phyloP scores from a whole-genome alignment of 2,888 invertebrate species.

The Ophonus ardosiacus region DNA sequence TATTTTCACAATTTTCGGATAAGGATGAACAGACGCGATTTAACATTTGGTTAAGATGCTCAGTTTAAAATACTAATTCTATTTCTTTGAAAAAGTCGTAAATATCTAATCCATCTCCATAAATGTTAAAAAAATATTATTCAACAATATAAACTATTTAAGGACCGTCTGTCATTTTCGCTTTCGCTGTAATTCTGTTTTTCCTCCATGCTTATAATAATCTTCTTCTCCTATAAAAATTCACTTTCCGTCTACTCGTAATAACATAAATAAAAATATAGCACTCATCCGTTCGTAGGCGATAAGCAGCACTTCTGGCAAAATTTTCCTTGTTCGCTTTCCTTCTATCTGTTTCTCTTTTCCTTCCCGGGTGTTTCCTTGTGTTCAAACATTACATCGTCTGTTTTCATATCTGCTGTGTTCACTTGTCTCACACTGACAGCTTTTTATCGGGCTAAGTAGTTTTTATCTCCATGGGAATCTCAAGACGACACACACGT shows the following conservation, averaged over 20 bases:
- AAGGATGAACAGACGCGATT: too few species aligned
- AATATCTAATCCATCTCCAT: too few species aligned
- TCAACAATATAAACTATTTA: too few species aligned
- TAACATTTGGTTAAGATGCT: too few species aligned
- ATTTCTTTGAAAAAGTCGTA: too few species aligned
- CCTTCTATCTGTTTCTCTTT: constrained; percentile 23
- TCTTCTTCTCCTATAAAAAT: background rate
- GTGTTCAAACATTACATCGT: constrained; percentile 53
- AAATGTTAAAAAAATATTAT: too few species aligned
- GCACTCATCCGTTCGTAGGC: background rate
- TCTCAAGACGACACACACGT: constrained; percentile 46
- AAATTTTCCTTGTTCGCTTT: constrained; percentile 10
- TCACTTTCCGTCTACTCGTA: background rate
- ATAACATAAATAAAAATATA: background rate
- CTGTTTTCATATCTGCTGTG: constrained; percentile 59
- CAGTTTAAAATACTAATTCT: too few species aligned
- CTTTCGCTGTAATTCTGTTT: background rate
- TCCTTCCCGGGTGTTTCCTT: constrained; percentile 17
- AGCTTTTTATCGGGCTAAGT: constrained; percentile 60
- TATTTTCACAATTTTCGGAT: too few species aligned
- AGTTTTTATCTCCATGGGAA: constrained; percentile 58
- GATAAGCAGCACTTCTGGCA: background rate
- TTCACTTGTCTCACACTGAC: constrained; percentile 34
- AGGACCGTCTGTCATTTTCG: too few species aligned
- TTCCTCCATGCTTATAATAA: background rate